Evolutionary conservation across 2,888 invertebrate genomes (phyloP).

Genomic region (Calameuta pallipes): DNA sequence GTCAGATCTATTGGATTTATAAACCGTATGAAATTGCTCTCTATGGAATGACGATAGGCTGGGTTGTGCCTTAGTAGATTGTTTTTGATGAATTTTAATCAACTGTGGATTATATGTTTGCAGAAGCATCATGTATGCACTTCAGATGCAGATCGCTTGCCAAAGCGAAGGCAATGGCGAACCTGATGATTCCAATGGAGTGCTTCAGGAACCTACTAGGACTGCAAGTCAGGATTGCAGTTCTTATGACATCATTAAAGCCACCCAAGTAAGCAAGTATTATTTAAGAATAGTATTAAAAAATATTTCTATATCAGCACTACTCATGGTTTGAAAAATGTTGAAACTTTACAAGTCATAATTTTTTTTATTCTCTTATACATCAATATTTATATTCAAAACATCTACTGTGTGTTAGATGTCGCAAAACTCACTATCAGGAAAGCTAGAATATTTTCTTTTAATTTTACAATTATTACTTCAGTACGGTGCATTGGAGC

Average conservation of each 20-base stretch:
- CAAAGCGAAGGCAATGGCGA: slow-evolving; percentile 59
- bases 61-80: background rate
- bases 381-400: background rate
- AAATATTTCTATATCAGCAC: no score
- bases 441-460: slow-evolving; percentile 9
- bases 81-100: background rate
- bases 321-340: background rate
- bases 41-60: background rate
- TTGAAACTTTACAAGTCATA: background rate
- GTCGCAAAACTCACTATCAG: background rate
- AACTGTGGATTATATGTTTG: background rate
- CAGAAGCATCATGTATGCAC: slow-evolving; percentile 52
- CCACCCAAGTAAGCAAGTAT: slow-evolving; percentile 75
- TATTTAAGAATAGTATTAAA: background rate
- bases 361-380: background rate
- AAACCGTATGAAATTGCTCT: background rate
- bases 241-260: slow-evolving; percentile 92
- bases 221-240: slow-evolving; percentile 74
- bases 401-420: slow-evolving; percentile 1
- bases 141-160: slow-evolving; percentile 62
- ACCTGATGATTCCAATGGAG: slow-evolving; percentile 47
- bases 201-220: slow-evolving; percentile 54
- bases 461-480: slow-evolving; percentile 29
- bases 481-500: slow-evolving; percentile 87
- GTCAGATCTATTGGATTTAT: background rate